These are phyloP conservation scores for Arctocebus calabarensis DNA, from an alignment of 2,797 vertebrate genomes.

Conservation along the genomic window DNA sequence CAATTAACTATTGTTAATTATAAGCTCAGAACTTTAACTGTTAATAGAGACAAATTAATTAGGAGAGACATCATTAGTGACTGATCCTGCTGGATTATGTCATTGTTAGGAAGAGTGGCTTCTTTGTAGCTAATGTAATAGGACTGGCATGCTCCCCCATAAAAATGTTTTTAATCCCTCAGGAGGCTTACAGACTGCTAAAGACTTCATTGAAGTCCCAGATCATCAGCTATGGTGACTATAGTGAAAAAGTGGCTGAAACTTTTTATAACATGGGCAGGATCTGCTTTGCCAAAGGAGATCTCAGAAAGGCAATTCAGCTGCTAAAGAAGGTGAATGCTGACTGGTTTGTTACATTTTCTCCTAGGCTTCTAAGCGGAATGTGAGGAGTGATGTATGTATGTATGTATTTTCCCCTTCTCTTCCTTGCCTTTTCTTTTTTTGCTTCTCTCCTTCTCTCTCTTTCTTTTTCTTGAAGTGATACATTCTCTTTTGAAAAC, in stretches of 20 bases:
- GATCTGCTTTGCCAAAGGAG: constrained; percentile 79
- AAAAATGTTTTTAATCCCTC: not conserved
- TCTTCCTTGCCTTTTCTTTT: not conserved
- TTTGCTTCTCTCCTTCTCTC: too few species aligned
- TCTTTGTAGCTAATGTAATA: not conserved
- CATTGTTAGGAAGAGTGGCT: not conserved
- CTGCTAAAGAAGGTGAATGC: constrained; percentile 81
- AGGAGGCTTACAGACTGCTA: constrained; percentile 82
- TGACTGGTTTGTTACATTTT: not conserved
- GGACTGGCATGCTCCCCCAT: not conserved
- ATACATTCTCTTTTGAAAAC: not conserved
- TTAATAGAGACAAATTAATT: not conserved
- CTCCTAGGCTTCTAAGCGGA: not conserved
- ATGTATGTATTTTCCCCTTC: not conserved
- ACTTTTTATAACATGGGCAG: constrained; percentile 81
- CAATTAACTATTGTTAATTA: not conserved
- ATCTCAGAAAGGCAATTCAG: constrained; percentile 75
- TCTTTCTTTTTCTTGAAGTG: not conserved
- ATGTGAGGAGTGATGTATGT: not conserved
- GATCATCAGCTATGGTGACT: constrained; percentile 61
- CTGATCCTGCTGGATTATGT: not conserved
- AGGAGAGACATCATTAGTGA: not conserved
- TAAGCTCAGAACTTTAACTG: constrained; percentile 8
- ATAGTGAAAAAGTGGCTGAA: constrained; percentile 77
- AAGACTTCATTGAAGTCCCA: constrained; percentile 74